Base-by-base conservation (phyloP, 1,140 invertebrate species). In the Monomorium pharaonis region DNA sequence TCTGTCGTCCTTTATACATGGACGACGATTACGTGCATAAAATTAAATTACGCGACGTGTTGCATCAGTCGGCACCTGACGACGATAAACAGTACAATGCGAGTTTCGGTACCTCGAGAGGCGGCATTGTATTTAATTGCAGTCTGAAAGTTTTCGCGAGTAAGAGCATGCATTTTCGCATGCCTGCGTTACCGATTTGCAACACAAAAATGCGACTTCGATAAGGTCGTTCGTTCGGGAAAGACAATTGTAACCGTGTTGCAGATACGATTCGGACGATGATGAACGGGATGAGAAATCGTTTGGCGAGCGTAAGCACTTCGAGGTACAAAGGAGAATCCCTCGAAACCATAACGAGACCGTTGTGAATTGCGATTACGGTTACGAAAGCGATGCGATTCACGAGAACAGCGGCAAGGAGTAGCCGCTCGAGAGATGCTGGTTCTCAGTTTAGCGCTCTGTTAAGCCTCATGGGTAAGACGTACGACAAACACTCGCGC, bases 401-500 rank as follows among this genome's bases (percentile, higher is more conserved):
- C 81, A 75, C 49, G 9, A 12, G 30, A 30, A n/a, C 12, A n/a
- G n/a, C n/a, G n/a, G 63, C 54, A 58, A 85, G 54, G 47, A 51
- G 24, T 51, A 78, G 16, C n/a, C n/a, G n/a, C 27, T n/a, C 56
- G 21, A 18, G 49, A 54, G 76, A 69, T 74, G 10, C 51, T 58
- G 76, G n/a, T 18, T 24, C 67, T 54, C 42, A 56, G 21, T 89
- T 89, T 80, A 75, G 47, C 78, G 85, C 37, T 63, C 1, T 16
- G 72, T 89, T 74, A 86, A 70, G 42, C 58, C 14, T 54, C 3
- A 2, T 21, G 37, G 30, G 86, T 63, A 90, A 90, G 60, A 88
- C 47, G 27, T 80, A 86, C n/a, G 54, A 72, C 87, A 88, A 88
- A 90, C 60, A 90, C 33, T 87, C 69, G 78, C 44, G 51, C 72